Evolutionary conservation across 2,113 vertebrate genomes (phyloP).

Genomic region (Lycaon pictus): DNA sequence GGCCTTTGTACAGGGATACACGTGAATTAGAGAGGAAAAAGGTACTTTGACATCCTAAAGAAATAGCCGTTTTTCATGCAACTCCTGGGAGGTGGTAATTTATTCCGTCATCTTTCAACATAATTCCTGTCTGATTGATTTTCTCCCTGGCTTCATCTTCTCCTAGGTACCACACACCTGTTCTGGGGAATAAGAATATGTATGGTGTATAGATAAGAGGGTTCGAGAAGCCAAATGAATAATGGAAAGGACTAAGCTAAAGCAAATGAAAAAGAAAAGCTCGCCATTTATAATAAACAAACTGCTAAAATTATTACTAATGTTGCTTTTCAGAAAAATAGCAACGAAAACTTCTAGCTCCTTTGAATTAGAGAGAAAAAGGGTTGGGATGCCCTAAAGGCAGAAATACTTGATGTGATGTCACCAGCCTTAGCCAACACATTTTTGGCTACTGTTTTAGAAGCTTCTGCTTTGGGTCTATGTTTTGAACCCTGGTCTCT

Average conservation of each 20-base stretch:
- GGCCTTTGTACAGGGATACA: neutral
- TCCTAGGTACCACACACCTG: slow-evolving; percentile 34
- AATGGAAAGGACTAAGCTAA: neutral
- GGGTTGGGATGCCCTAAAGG: neutral
- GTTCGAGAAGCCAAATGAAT: neutral
- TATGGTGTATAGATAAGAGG: neutral
- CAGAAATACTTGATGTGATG: neutral
- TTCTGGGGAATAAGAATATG: slow-evolving; percentile 3
- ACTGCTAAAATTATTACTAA: slow-evolving; percentile 35
- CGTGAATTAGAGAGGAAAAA: neutral
- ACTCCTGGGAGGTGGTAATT: slow-evolving; percentile 49
- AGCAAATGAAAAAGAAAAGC: slow-evolving; percentile 30
- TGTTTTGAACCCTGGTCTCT: neutral
- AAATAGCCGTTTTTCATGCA: slow-evolving; percentile 32
- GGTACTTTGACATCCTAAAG: neutral
- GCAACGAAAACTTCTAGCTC: neutral
- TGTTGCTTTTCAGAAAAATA: neutral
- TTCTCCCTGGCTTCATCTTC: slow-evolving; percentile 40
- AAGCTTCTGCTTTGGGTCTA: neutral
- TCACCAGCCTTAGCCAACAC: neutral
- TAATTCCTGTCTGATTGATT: slow-evolving; percentile 54
- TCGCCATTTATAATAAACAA: neutral
- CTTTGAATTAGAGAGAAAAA: neutral
- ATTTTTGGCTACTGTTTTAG: neutral
- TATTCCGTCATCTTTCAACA: slow-evolving; percentile 63